Evolutionary conservation across 1,140 invertebrate species (phyloP).

Genomic region (Listronotus bonariensis): DNA sequence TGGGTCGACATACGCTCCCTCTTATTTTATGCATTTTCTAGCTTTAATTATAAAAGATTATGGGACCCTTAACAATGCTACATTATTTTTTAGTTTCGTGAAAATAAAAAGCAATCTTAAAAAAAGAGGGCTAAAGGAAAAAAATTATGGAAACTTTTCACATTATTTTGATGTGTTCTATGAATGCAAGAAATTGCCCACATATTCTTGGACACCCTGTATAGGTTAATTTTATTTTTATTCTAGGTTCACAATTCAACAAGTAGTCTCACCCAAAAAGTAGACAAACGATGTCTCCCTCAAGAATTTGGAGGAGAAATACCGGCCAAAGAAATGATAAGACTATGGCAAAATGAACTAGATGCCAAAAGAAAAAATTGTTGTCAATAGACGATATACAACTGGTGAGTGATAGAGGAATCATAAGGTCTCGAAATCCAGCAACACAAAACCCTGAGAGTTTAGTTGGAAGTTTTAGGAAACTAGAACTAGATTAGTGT

Average conservation of each 20-base stretch:
- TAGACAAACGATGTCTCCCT: conserved; percentile 72
- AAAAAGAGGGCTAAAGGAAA: too few relatives aligned
- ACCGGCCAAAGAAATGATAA: conserved; percentile 75
- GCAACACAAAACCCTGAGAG: conserved; percentile 62
- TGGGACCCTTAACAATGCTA: too few relatives aligned
- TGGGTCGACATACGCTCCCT: too few relatives aligned
- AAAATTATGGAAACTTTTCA: too few relatives aligned
- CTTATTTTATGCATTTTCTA: too few relatives aligned
- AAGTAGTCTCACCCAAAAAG: conserved; percentile 64
- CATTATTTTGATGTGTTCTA: too few relatives aligned
- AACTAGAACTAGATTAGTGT: conserved; percentile 73
- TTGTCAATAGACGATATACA: conserved; percentile 67
- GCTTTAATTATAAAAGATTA: too few relatives aligned
- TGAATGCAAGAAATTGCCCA: too few relatives aligned
- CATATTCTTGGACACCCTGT: too few relatives aligned
- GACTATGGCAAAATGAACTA: conserved; percentile 70
- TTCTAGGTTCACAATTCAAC: conserved; percentile 68
- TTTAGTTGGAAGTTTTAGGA: conserved; percentile 74
- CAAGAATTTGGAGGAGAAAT: conserved; percentile 76
- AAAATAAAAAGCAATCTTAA: too few relatives aligned
- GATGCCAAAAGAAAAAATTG: conserved; percentile 61
- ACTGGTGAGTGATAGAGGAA: conserved; percentile 61
- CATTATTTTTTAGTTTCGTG: too few relatives aligned
- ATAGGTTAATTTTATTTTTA: too few relatives aligned
- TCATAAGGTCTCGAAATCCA: conserved; percentile 65